Conservation (phyloP, 2,797 vertebrate species). For the Sebastes nivosus region DNA sequence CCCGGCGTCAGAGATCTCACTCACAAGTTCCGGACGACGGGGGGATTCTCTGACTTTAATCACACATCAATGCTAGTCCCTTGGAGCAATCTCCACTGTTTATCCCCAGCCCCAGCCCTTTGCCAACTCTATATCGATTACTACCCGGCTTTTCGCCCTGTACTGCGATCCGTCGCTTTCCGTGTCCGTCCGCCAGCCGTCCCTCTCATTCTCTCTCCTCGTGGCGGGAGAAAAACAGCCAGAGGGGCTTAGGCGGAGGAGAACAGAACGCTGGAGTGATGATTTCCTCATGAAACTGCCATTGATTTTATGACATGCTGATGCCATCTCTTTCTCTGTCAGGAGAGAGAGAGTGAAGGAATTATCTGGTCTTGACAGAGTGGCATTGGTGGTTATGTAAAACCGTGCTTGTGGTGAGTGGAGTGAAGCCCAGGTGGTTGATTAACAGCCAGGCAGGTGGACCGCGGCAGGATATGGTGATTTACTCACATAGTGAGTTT, state of each 20-base stretch:
- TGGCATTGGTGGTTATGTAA: conserved; percentile 20
- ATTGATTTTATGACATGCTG: conserved; percentile 76
- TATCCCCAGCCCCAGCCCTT: conserved; percentile 66
- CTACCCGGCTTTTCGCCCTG: conserved; percentile 51
- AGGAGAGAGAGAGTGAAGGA: conserved; percentile 13
- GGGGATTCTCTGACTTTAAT: conserved; percentile 78
- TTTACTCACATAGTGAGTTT: neutral
- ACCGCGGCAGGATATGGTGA: neutral
- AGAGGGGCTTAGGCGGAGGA: conserved; percentile 32
- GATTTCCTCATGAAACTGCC: conserved; percentile 76
- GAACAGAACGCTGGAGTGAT: conserved; percentile 41
- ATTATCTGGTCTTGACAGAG: conserved; percentile 28
- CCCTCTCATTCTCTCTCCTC: conserved; percentile 25
- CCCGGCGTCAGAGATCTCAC: conserved; percentile 78
- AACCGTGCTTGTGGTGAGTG: conserved; percentile 16
- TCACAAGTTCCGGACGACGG: conserved; percentile 67
- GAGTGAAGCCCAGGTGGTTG: conserved; percentile 11
- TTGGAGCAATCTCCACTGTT: conserved; percentile 75
- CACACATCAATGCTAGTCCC: conserved; percentile 76
- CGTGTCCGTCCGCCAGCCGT: conserved; percentile 38
- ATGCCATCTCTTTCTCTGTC: conserved; percentile 59
- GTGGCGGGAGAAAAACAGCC: conserved; percentile 39
- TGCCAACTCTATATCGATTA: conserved; percentile 73
- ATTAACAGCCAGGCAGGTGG: conserved; percentile 13
- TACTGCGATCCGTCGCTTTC: conserved; percentile 54